These are phyloP conservation scores for Halesus radiatus DNA, from an alignment of 1,140 invertebrate genomes.

Conservation along the genomic window DNA sequence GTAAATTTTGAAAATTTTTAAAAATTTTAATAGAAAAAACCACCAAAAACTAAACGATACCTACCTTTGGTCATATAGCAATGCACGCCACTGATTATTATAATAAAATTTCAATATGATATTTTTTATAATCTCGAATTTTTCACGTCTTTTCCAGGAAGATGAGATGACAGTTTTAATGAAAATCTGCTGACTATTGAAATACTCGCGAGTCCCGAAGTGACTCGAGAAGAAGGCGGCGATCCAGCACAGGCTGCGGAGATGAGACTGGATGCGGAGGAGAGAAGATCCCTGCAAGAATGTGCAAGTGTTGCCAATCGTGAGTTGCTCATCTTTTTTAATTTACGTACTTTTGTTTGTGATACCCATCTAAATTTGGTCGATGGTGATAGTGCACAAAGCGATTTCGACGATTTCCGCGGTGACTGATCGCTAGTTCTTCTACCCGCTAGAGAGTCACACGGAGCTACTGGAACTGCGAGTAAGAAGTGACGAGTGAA, in stretches of 20 bases:
- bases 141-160: background rate
- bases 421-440: too few species aligned
- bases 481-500: too few species aligned
- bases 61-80: too few species aligned
- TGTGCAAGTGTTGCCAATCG: conserved; percentile 42
- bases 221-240: background rate
- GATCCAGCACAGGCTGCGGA: background rate
- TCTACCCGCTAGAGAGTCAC: too few species aligned
- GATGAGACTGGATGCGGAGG: conserved; percentile 21
- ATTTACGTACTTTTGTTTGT: too few species aligned
- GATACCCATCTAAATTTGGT: too few species aligned
- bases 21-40: too few species aligned
- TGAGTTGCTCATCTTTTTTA: background rate
- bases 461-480: too few species aligned
- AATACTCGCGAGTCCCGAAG: background rate
- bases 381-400: too few species aligned
- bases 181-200: background rate
- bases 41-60: too few species aligned
- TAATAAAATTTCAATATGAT: background rate
- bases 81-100: background rate
- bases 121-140: background rate
- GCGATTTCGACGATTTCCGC: too few species aligned
- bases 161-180: background rate
- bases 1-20: too few species aligned
- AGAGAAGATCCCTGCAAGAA: background rate